phyloP scores from a whole-genome alignment of 2,113 vertebrate species.

The Rhizomys pruinosus region DNA sequence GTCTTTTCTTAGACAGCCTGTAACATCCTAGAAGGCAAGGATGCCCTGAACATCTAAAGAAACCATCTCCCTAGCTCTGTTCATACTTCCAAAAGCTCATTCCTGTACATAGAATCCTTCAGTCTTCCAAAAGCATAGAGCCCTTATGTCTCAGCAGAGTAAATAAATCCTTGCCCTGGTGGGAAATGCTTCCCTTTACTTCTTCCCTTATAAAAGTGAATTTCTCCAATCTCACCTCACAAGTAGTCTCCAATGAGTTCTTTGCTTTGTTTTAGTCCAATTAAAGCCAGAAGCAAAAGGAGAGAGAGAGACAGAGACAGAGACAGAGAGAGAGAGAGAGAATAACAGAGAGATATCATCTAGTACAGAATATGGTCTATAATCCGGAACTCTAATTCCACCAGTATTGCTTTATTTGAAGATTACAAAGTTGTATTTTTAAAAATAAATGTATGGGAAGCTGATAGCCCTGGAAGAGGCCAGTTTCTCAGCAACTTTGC shows the following conservation, averaged over 20 bases:
- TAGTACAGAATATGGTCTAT: not conserved
- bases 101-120: not conserved
- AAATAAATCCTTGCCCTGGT: slow-evolving; percentile 64
- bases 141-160: slow-evolving; percentile 28
- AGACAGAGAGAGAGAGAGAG: not conserved
- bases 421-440: not conserved
- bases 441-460: not conserved
- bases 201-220: slow-evolving; percentile 64
- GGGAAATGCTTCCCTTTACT: slow-evolving; percentile 55
- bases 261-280: slow-evolving; percentile 59
- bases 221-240: not conserved
- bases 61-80: not conserved
- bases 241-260: slow-evolving; percentile 58
- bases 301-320: not conserved
- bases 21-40: not conserved
- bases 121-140: not conserved
- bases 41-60: not conserved
- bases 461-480: not conserved
- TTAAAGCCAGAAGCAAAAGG: slow-evolving; percentile 56
- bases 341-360: not conserved
- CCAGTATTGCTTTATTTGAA: not conserved
- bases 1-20: not conserved
- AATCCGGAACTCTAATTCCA: slow-evolving; percentile 29
- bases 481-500: not conserved
- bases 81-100: not conserved